These are phyloP conservation scores for Chanos chanos DNA, from an alignment of 2,797 vertebrate species.

Conservation along the genomic window DNA sequence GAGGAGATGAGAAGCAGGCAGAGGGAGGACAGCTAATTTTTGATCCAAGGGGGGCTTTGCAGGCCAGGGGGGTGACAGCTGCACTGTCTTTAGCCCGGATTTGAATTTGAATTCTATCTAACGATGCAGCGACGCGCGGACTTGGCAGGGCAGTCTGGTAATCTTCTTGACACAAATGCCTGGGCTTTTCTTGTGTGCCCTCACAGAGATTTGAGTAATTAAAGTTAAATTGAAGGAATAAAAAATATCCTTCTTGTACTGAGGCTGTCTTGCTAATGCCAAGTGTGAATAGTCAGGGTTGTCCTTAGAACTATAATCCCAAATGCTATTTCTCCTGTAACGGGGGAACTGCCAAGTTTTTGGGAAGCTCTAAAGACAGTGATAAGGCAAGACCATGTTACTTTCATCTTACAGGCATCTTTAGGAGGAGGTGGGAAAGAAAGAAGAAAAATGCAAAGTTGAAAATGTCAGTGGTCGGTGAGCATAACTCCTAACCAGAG, in stretches of 20 bases:
- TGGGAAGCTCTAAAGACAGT: conserved; percentile 67
- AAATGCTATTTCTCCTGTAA: conserved; percentile 69
- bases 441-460: conserved; percentile 42
- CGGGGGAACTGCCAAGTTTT: conserved; percentile 71
- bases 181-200: conserved; percentile 80
- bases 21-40: conserved; percentile 86
- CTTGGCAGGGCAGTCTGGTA: conserved; percentile 84
- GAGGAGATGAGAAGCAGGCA: conserved; percentile 68
- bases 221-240: conserved; percentile 86
- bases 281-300: conserved; percentile 79
- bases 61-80: conserved; percentile 85
- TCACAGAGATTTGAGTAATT: conserved; percentile 85
- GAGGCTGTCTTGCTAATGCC: conserved; percentile 77
- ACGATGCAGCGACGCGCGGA: conserved; percentile 77
- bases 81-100: conserved; percentile 83
- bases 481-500: conserved; percentile 30
- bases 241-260: conserved; percentile 83
- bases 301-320: conserved; percentile 80
- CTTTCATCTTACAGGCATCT: conserved; percentile 75
- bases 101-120: conserved; percentile 90
- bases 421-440: conserved; percentile 46
- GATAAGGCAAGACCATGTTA: conserved; percentile 69
- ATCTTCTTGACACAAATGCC: conserved; percentile 85
- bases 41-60: conserved; percentile 79
- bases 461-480: conserved; percentile 50